phyloP scores from a whole-genome alignment of 2,113 vertebrate genomes.

The Bungarus multicinctus region DNA sequence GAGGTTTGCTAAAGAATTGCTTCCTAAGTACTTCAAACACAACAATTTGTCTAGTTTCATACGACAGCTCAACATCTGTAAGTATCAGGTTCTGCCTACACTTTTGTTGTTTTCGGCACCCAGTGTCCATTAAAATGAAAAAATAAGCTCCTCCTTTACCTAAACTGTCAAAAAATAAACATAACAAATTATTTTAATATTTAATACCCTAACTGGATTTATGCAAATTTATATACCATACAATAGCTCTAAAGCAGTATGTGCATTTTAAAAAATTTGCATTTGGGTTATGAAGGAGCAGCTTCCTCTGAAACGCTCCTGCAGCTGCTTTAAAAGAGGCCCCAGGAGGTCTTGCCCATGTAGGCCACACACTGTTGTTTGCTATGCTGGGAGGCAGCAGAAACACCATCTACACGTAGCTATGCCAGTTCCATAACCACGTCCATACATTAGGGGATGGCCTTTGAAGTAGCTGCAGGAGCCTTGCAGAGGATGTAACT shows the following conservation, averaged over 20 bases:
- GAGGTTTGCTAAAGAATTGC: slow-evolving; percentile 69
- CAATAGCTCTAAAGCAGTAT: neutral
- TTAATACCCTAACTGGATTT: neutral
- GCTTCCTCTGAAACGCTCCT: neutral
- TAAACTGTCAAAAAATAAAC: neutral
- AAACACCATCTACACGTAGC: neutral
- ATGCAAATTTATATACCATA: neutral
- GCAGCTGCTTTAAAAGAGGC: neutral
- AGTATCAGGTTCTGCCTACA: neutral
- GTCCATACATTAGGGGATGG: neutral
- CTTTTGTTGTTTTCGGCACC: neutral
- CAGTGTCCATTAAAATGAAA: neutral
- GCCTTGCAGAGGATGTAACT: neutral
- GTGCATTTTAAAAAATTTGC: neutral
- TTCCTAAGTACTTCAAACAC: slow-evolving; percentile 77
- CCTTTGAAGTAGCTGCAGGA: neutral
- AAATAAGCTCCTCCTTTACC: neutral
- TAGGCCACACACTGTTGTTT: neutral
- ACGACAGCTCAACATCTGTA: slow-evolving; percentile 75
- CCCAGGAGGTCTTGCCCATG: neutral
- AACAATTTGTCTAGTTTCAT: slow-evolving; percentile 73
- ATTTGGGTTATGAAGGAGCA: neutral
- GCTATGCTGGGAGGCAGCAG: neutral
- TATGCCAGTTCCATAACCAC: too few relatives aligned
- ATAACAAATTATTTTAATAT: neutral